Evolutionary conservation across 2,113 vertebrate genomes (phyloP).

Genomic region (Periophthalmodon schlosseri): DNA sequence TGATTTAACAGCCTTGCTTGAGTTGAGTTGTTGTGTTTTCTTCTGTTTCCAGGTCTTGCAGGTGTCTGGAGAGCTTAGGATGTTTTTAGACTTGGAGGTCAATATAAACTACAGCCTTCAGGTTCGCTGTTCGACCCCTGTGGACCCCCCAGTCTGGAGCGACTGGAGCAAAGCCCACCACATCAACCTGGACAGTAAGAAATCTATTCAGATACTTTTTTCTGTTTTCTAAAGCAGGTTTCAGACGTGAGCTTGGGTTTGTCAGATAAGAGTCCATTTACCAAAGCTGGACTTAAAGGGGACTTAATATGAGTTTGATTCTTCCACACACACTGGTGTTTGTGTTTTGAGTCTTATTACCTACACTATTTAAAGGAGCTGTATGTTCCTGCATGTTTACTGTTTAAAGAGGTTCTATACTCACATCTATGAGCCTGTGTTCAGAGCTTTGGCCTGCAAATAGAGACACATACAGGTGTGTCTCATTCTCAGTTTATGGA

Average conservation of each 20-base stretch:
- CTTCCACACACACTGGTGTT: too few relatives aligned
- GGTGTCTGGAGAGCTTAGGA: constrained; percentile 47
- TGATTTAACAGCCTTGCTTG: not conserved
- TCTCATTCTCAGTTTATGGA: too few relatives aligned
- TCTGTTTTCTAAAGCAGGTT: not conserved
- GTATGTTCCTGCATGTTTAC: too few relatives aligned
- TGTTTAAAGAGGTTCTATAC: too few relatives aligned
- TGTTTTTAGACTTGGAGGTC: constrained; percentile 71
- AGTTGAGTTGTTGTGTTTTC: not conserved
- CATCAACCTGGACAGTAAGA: constrained; percentile 79
- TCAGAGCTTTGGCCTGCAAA: too few relatives aligned
- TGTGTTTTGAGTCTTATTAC: too few relatives aligned
- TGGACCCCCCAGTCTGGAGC: constrained; percentile 81
- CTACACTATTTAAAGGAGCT: too few relatives aligned
- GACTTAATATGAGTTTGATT: too few relatives aligned
- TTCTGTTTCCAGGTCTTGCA: constrained; percentile 71
- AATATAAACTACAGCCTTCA: constrained; percentile 73
- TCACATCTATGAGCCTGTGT: too few relatives aligned
- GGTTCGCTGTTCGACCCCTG: constrained; percentile 74
- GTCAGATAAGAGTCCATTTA: too few relatives aligned
- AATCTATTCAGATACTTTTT: not conserved
- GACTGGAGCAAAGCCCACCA: constrained; percentile 82
- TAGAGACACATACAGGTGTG: too few relatives aligned
- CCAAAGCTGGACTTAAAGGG: too few relatives aligned
- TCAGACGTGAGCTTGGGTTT: not conserved